Evolutionary conservation across 2,888 invertebrate genomes (phyloP), one percentile per base, ranked within the genome.

Genomic region (Lycia hirtaria): DNA sequence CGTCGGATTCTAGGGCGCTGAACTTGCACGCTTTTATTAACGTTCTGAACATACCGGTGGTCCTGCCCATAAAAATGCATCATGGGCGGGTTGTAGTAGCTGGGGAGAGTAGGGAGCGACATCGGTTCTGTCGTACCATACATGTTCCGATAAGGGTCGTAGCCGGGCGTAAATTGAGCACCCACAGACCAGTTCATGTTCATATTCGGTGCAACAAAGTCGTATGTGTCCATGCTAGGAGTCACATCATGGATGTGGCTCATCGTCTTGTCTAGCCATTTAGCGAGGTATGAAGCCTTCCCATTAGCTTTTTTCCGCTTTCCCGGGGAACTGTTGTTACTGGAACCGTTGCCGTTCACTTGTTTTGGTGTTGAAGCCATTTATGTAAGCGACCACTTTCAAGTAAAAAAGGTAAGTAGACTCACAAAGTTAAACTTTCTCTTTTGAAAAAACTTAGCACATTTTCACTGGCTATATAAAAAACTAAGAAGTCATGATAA

Each of bases 81-180:
- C 54, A 82, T 67, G 43, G 80, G 67, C 51, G 87, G 82, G 64
- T 77, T 83, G 75, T 92, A 94, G 71, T 93, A 93, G 6, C 93
- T 80, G 4, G 94, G 93, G 64, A 94, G 93, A 66, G 94, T 88
- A 12, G 95, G 95, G 63, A 95, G 82, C 6, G 95, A 94, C 81
- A 94, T 88, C 0, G 95, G 94, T 76, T 95, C 95, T 57, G 93
- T 83, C 3, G 93, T 80, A 63, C 91, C 88, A 68, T 93, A 92
- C 40, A 93, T 88, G 64, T 93, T 93, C 47, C 93, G 85, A 56
- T 92, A 91, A 51, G 93, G 83, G 56, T 92, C 91, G 70, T 78
- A 87, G 6, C 86, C 88, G 41, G 91, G 85, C 45, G 85, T 82
- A 55, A 89, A 85, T 64, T 88, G 88, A 32, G 87, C 76, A 65